Evolutionary conservation across 2,888 invertebrate genomes (phyloP).

Genomic region (Drosophila mulleri): DNA sequence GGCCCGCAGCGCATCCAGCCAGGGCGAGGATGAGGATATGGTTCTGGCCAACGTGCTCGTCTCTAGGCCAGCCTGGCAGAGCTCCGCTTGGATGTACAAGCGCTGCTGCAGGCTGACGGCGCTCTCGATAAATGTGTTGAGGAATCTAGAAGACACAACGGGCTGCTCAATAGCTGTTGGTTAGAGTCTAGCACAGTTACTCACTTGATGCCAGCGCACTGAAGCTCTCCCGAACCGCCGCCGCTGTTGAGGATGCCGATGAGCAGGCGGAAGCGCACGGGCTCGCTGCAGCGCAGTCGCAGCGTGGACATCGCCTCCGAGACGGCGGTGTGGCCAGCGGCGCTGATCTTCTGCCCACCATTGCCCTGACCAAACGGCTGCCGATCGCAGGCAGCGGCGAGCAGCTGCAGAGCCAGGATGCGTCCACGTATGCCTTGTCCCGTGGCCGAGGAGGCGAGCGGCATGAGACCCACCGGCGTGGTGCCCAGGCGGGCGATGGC

Average conservation of each 20-base stretch:
- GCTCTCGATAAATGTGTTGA: constrained; percentile 93
- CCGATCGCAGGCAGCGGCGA: constrained; percentile 92
- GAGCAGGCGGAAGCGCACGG: constrained; percentile 95
- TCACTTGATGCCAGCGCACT: constrained; percentile 90
- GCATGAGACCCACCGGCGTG: constrained; percentile 93
- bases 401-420: constrained; percentile 93
- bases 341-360: constrained; percentile 85
- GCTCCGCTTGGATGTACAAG: constrained; percentile 93
- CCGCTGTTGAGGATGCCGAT: constrained; percentile 94
- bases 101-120: constrained; percentile 91
- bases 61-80: constrained; percentile 93
- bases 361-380: constrained; percentile 83
- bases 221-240: constrained; percentile 90
- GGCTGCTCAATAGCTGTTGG: neutral
- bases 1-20: constrained; percentile 88
- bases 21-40: constrained; percentile 88
- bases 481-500: constrained; percentile 91
- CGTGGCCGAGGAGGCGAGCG: constrained; percentile 94
- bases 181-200: constrained; percentile 10
- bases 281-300: constrained; percentile 94
- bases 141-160: constrained; percentile 86
- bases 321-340: constrained; percentile 92
- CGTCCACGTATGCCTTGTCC: constrained; percentile 94
- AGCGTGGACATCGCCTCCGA: constrained; percentile 96
- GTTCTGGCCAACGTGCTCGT: constrained; percentile 86